phyloP scores from a whole-genome alignment of 1,140 invertebrate genomes.

The Telenomus remus region DNA sequence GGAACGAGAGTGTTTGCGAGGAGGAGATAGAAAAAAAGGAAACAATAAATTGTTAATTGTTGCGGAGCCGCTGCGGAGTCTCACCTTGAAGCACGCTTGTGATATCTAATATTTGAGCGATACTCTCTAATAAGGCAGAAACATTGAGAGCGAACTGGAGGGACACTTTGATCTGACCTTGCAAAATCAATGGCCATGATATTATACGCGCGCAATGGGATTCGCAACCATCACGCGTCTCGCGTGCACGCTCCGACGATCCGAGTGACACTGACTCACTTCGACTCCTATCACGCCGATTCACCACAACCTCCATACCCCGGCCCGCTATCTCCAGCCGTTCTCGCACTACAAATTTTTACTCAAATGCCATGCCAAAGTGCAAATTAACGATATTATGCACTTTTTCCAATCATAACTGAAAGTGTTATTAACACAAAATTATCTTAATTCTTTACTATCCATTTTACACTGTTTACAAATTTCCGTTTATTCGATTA shows the following conservation, averaged over 20 bases:
- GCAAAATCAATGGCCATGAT: constrained; percentile 36
- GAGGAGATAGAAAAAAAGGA: constrained; percentile 1
- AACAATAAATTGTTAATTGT: not conserved
- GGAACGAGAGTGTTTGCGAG: no score
- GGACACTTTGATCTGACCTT: constrained; percentile 41
- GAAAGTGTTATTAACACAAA: no score
- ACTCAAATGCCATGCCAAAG: no score
- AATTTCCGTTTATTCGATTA: no score
- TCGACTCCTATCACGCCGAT: constrained; percentile 48
- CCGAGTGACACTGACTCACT: constrained; percentile 72
- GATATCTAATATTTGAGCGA: constrained; percentile 22
- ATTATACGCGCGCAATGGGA: constrained; percentile 5
- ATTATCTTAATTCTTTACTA: no score
- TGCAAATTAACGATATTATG: no score
- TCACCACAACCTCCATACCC: constrained; percentile 28
- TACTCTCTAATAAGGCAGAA: constrained; percentile 13
- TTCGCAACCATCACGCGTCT: not conserved
- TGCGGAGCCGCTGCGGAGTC: constrained; percentile 2
- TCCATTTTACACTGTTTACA: no score
- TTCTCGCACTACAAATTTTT: no score
- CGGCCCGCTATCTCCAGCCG: not conserved
- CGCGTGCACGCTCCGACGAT: constrained; percentile 53
- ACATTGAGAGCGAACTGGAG: not conserved
- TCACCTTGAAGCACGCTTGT: constrained; percentile 17
- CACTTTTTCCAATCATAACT: no score